Base-by-base conservation (phyloP, 2,113 vertebrate genomes). In the Mesembrinibis cayennensis region DNA sequence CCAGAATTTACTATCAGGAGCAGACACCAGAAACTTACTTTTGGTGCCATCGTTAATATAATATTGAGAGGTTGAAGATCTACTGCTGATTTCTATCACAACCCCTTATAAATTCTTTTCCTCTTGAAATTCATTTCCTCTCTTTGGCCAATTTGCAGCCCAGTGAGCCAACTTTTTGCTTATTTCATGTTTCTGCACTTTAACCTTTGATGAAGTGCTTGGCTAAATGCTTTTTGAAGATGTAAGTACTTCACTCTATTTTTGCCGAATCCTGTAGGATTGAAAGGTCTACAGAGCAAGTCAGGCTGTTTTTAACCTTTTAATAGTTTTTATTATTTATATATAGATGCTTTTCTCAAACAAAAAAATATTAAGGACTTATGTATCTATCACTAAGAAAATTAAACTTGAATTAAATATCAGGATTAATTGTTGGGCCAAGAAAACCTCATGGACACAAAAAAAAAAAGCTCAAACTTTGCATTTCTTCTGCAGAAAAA, bases 211-310 rank as follows among this genome's bases (percentile, higher is more conserved):
- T 92, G 27, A 89, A 92, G 36, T 72, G 71, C 77, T 96, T 84
- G 69, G n/a, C 56, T 82, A 92, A 94, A 92, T 65, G 89, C 53
- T 93, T 92, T 95, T 78, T 80, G 87, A 94, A 94, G 50, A 77
- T 85, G 3, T 49, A 89, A 93, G 74, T 94, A 38, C 44, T 82
- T 86, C 9, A 59, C 53, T 70, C 18, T 73, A 18, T 65, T 96
- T 90, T 92, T 94, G 59, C 53, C 13, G 7, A 71, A 82, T 90
- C 36, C 36, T 80, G 49, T 52, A 65, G 62, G 56, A 91, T 1
- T 82, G 36, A 79, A 87, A 93, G 88, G 29, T 79, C 87, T 89
- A 61, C 49, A 88, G 36, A 94, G 73, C 26, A 76, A 82, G 25
- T 81, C 53, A 69, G 36, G 22, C 29, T 67, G 11, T 1, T 81